These are phyloP conservation scores for Phainopepla nitens DNA, from an alignment of 2,113 vertebrate species.

Conservation along the genomic window DNA sequence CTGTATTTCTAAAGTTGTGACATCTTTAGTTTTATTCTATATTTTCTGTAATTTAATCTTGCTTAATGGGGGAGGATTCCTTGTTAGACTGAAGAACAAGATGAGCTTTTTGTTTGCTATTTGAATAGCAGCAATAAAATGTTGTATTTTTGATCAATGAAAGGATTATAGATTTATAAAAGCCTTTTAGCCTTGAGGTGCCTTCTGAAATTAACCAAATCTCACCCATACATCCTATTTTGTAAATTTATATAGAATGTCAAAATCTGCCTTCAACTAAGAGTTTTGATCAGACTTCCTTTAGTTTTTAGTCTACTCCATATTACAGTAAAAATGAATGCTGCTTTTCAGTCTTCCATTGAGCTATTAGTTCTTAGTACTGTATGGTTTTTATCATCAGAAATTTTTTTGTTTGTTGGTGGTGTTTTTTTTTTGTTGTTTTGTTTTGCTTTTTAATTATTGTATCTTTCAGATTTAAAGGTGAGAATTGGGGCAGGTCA, in stretches of 20 bases:
- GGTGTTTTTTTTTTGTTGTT: no score
- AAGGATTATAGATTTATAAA: constrained; percentile 86
- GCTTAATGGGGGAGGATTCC: constrained; percentile 70
- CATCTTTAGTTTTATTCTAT: constrained; percentile 71
- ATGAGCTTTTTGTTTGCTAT: constrained; percentile 81
- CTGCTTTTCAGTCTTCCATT: constrained; percentile 76
- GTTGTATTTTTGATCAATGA: constrained; percentile 79
- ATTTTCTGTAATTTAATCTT: constrained; percentile 72
- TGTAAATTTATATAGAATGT: constrained; percentile 82
- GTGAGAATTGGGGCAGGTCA: constrained; percentile 60
- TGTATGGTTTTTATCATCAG: constrained; percentile 66
- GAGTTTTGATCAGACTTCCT: constrained; percentile 71
- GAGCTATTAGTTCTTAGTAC: constrained; percentile 73
- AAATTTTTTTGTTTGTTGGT: background rate
- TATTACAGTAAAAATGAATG: constrained; percentile 72
- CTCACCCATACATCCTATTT: constrained; percentile 75
- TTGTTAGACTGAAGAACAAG: constrained; percentile 71
- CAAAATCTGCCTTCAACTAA: constrained; percentile 74
- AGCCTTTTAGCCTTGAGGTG: constrained; percentile 95
- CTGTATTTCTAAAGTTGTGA: constrained; percentile 66
- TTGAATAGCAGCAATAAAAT: constrained; percentile 90
- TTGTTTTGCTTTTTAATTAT: background rate
- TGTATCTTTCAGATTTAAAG: constrained; percentile 57
- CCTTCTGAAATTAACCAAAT: constrained; percentile 93
- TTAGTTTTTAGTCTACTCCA: constrained; percentile 74